Base-by-base conservation (phyloP, 2,888 invertebrate species). In the Muscina levida region DNA sequence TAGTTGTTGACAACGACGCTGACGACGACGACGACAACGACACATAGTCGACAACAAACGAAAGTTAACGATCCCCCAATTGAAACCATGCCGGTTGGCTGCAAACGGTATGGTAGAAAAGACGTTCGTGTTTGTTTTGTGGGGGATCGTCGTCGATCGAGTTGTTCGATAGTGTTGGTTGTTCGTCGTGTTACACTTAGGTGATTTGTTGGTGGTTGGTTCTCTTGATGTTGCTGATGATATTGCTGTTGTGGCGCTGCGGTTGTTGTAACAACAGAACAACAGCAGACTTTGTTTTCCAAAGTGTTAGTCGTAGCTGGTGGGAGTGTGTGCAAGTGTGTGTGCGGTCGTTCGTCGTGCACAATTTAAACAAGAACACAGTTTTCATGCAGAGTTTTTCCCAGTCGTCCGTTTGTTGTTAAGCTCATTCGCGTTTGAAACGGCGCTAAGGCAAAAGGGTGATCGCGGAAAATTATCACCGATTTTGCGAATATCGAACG, bases 331-430 rank as follows among this genome's bases (percentile, higher is more conserved):
- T n/a, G n/a, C n/a, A n/a, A n/a, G n/a, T n/a, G n/a, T 31, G 31
- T 31, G 31, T 31, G 39, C 15, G 37, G 39, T 39, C n/a, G 59
- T 59, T 53, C 76, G 31, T 31, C 31, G 31, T 31, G 31, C 70
- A 77, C 77, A 73, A 77, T 81, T 81, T 66, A 77, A 67, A 74
- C 67, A 72, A 81, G 77, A 81, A 81, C 74, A 85, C 76, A 85
- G 86, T 88, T 89, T 89, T 86, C 87, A 88, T 84, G 85, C 86
- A 84, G 84, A 85, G 87, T 86, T 85, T 88, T 87, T 62, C 62
- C 62, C 85, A 86, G 84, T 84, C 74, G 62, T n/a, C 17, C 62
- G 62, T 39, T 42, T 39, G 22, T 19, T 37, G 19, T 46, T 83
- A 84, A 86, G 83, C 82, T 88, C 88, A 88, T 87, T 88, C 88